Evolutionary conservation across 1,140 invertebrate genomes (phyloP).

Genomic region (Diploscapter pachys): DNA sequence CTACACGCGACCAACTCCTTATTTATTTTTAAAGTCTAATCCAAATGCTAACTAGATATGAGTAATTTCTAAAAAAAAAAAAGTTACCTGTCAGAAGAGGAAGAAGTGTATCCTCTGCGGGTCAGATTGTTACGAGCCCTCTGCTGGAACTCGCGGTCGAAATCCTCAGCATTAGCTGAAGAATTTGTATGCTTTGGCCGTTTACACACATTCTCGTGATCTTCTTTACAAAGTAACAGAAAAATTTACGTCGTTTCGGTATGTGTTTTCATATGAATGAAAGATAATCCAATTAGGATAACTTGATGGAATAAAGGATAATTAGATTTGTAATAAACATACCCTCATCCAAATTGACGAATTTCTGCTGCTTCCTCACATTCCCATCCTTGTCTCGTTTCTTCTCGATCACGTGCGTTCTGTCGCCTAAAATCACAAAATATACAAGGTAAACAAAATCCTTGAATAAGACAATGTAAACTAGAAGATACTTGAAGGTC

Average conservation of each 20-base stretch:
- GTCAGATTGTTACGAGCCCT: slow-evolving; percentile 40
- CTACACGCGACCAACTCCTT: no score
- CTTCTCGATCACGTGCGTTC: slow-evolving; percentile 53
- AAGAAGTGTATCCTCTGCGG: slow-evolving; percentile 2
- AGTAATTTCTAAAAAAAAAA: no score
- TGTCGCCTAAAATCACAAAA: slow-evolving; percentile 11
- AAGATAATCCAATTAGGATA: slow-evolving; percentile 3
- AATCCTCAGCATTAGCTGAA: slow-evolving; percentile 51
- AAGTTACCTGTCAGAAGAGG: slow-evolving; percentile 3
- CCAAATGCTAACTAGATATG: no score
- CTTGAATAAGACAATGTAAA: no score
- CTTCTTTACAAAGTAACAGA: slow-evolving; percentile 7
- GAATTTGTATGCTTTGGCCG: slow-evolving; percentile 22
- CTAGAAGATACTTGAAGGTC: no score
- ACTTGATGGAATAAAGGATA: not conserved
- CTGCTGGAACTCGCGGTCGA: slow-evolving; percentile 49
- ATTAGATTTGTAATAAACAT: slow-evolving; percentile 5
- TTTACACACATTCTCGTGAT: not conserved
- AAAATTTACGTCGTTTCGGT: slow-evolving; percentile 25
- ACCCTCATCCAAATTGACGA: slow-evolving; percentile 53
- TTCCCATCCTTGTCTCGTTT: slow-evolving; percentile 54
- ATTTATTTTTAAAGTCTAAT: no score
- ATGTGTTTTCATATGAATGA: slow-evolving; percentile 13
- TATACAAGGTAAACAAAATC: no score
- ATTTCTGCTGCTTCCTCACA: slow-evolving; percentile 47